Evolutionary conservation across 2,797 vertebrate genomes (phyloP).

Genomic region (Notamacropus eugenii): DNA sequence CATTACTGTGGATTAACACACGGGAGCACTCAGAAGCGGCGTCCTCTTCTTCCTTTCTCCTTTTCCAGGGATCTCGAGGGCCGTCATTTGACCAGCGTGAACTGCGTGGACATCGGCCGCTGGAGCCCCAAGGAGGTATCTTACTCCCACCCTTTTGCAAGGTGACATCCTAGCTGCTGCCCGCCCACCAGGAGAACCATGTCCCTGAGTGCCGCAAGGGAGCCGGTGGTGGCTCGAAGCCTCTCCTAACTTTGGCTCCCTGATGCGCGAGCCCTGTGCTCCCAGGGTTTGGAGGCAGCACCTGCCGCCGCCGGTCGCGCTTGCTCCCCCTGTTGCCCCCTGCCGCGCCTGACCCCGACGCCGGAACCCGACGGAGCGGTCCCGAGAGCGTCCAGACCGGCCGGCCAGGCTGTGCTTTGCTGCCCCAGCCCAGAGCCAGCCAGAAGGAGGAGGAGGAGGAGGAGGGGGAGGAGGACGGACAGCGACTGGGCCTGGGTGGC

Average conservation of each 20-base stretch:
- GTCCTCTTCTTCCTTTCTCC: background rate
- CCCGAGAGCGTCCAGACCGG: slow-evolving; percentile 22
- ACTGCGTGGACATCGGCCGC: slow-evolving; percentile 22
- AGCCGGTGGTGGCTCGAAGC: background rate
- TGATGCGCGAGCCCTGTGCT: background rate
- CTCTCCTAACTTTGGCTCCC: background rate
- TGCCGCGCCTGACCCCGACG: background rate
- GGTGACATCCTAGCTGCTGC: background rate
- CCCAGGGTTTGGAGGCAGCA: background rate
- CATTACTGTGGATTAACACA: background rate
- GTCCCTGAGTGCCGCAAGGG: background rate
- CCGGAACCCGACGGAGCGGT: background rate
- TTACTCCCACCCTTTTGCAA: background rate
- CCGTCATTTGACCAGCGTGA: background rate
- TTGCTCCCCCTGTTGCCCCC: slow-evolving; percentile 56
- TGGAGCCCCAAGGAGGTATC: background rate
- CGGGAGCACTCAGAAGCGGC: background rate
- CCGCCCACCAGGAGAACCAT: slow-evolving; percentile 29
- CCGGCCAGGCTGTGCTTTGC: background rate
- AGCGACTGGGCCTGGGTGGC: slow-evolving; percentile 62
- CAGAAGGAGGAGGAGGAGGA: background rate
- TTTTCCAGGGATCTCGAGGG: background rate
- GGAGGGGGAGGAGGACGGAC: background rate
- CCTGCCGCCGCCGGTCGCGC: slow-evolving; percentile 44
- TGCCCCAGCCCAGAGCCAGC: background rate